phyloP scores from a whole-genome alignment of 2,797 vertebrate species.

The Triplophysa bombifrons region DNA sequence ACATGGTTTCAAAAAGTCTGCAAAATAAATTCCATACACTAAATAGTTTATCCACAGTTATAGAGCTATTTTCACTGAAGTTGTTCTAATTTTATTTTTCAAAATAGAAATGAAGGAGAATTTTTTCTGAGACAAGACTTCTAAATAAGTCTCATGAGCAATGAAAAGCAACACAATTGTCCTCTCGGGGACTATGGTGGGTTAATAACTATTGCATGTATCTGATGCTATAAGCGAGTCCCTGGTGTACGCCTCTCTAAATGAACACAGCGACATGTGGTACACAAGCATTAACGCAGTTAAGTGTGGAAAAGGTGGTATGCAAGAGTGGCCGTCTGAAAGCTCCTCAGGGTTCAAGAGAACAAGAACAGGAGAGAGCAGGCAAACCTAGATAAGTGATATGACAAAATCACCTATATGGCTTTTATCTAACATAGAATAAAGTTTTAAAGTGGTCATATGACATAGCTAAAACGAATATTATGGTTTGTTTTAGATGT shows the following conservation, averaged over 20 bases:
- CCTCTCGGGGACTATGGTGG: neutral
- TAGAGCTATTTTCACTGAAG: neutral
- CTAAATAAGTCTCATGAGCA: no score
- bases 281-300: neutral
- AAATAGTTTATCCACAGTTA: neutral
- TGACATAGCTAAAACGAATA: no score
- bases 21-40: neutral
- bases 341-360: neutral
- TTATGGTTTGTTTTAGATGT: no score
- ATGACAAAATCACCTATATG: neutral
- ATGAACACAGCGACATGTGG: neutral
- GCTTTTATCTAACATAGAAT: neutral
- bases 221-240: neutral
- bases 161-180: neutral
- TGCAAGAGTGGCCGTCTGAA: neutral
- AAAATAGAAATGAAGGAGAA: no score
- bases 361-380: neutral
- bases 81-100: neutral
- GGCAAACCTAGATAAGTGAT: neutral
- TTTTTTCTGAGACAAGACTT: no score
- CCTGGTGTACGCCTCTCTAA: neutral
- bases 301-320: conserved; percentile 19
- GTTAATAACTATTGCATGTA: neutral
- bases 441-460: neutral
- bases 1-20: neutral